phyloP scores from a whole-genome alignment of 1,140 invertebrate genomes.

The Apocrypta bakeri region DNA sequence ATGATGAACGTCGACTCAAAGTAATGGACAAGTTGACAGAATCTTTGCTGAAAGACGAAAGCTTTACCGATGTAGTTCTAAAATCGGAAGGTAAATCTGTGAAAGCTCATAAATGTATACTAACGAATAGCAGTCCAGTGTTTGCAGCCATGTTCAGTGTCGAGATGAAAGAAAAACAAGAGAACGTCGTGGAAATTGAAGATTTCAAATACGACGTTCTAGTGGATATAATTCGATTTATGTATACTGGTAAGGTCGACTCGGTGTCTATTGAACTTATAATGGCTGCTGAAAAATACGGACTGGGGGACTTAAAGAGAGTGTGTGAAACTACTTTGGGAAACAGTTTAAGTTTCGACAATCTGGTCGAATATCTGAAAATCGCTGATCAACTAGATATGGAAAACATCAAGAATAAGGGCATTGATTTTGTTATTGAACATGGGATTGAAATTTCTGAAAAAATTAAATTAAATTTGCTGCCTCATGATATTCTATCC shows the following conservation, averaged over 20 bases:
- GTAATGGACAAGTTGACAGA: too few relatives aligned
- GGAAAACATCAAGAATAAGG: neutral
- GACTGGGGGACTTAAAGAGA: neutral
- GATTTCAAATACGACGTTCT: constrained; percentile 71
- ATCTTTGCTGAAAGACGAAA: neutral
- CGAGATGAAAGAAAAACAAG: constrained; percentile 75
- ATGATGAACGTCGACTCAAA: too few relatives aligned
- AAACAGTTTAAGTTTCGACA: neutral
- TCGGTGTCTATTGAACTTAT: neutral
- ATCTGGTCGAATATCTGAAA: constrained; percentile 17
- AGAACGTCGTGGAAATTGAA: constrained; percentile 75
- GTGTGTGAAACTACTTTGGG: constrained; percentile 15
- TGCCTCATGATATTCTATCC: too few relatives aligned
- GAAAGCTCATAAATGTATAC: constrained; percentile 48
- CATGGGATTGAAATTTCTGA: neutral
- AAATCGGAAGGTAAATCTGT: neutral
- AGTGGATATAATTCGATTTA: neutral
- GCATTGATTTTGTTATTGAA: neutral
- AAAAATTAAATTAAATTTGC: neutral
- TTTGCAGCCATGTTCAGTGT: constrained; percentile 79
- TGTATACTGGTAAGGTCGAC: constrained; percentile 16
- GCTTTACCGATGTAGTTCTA: neutral
- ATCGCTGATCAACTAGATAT: neutral
- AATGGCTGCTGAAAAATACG: constrained; percentile 26
- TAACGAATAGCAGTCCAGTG: constrained; percentile 74